A percentile compares a stretch with the other conserved stretches of the same genome.
phyloP scores from a whole-genome alignment of 2,888 invertebrate species.

The Nephrocerus scutellatus region DNA sequence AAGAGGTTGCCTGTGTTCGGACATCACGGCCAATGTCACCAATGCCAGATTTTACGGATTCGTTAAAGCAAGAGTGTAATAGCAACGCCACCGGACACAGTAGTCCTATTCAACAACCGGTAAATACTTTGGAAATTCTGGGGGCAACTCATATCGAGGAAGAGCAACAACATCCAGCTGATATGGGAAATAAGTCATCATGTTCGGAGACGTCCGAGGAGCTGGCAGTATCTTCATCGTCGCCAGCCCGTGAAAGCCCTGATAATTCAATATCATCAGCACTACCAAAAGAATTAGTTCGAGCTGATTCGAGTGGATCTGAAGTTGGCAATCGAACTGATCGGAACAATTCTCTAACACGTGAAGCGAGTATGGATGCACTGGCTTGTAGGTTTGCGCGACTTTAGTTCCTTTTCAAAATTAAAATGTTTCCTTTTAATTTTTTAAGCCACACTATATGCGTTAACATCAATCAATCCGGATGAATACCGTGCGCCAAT shows the following conservation, averaged over 20 bases:
- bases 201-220: no score
- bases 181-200: no score
- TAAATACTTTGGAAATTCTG: no score
- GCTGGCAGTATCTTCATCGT: slow-evolving; percentile 18
- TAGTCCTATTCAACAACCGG: no score
- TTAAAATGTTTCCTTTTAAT: slow-evolving; percentile 5
- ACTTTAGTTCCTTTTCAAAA: neutral
- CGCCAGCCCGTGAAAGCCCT: slow-evolving; percentile 19
- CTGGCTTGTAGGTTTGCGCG: slow-evolving; percentile 49
- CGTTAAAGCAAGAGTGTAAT: slow-evolving; percentile 27
- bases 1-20: slow-evolving; percentile 73
- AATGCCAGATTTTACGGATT: slow-evolving; percentile 57
- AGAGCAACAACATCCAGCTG: no score
- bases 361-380: slow-evolving; percentile 64
- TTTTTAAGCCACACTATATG: slow-evolving; percentile 35
- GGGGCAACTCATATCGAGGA: no score
- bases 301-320: slow-evolving; percentile 33
- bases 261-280: no score
- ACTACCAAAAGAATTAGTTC: no score
- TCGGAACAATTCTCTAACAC: slow-evolving; percentile 52
- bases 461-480: slow-evolving; percentile 39
- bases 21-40: slow-evolving; percentile 67
- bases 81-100: neutral
- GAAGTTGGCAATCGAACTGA: slow-evolving; percentile 31
- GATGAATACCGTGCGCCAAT: slow-evolving; percentile 79